A percentile compares a stretch with the other conserved stretches of the same genome.
phyloP scores from a whole-genome alignment of 2,113 vertebrate genomes.

The Toxotes jaculatrix region DNA sequence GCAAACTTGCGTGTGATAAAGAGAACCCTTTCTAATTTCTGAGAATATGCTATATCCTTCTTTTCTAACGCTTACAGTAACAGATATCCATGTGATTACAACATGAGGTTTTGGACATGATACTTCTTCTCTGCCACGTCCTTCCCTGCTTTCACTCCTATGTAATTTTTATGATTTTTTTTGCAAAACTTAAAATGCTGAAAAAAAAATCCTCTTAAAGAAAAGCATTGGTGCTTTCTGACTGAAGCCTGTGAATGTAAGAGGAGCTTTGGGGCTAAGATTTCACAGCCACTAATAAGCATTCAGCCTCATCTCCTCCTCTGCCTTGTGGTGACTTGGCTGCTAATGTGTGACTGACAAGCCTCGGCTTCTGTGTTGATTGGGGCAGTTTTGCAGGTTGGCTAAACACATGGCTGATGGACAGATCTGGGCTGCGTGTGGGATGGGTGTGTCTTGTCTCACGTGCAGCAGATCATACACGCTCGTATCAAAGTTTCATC shows the following conservation, averaged over 20 bases:
- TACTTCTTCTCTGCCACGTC: not conserved
- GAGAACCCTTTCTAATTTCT: constrained; percentile 38
- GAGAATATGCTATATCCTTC: constrained; percentile 17
- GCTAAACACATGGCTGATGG: constrained; percentile 63
- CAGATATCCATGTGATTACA: constrained; percentile 20
- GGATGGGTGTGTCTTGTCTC: constrained; percentile 52
- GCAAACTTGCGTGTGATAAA: constrained; percentile 43
- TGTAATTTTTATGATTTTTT: constrained; percentile 34
- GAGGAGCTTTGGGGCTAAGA: constrained; percentile 75
- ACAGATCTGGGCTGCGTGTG: constrained; percentile 72
- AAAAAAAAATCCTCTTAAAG: constrained; percentile 50
- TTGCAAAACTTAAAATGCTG: constrained; percentile 25
- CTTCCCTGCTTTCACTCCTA: constrained; percentile 9
- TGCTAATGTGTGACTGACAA: constrained; percentile 83
- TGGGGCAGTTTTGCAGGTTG: constrained; percentile 68
- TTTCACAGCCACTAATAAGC: constrained; percentile 83
- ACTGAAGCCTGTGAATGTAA: constrained; percentile 65
- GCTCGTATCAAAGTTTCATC: constrained; percentile 41
- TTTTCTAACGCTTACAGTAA: constrained; percentile 24
- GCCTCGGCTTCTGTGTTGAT: constrained; percentile 65
- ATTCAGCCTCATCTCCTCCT: constrained; percentile 82
- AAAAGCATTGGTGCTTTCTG: constrained; percentile 62
- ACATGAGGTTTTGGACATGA: constrained; percentile 20
- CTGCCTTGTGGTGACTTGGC: constrained; percentile 74
- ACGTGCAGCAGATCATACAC: not conserved